phyloP scores from a whole-genome alignment of 2,888 invertebrate genomes.

The Lordiphosa andalusiaca region DNA sequence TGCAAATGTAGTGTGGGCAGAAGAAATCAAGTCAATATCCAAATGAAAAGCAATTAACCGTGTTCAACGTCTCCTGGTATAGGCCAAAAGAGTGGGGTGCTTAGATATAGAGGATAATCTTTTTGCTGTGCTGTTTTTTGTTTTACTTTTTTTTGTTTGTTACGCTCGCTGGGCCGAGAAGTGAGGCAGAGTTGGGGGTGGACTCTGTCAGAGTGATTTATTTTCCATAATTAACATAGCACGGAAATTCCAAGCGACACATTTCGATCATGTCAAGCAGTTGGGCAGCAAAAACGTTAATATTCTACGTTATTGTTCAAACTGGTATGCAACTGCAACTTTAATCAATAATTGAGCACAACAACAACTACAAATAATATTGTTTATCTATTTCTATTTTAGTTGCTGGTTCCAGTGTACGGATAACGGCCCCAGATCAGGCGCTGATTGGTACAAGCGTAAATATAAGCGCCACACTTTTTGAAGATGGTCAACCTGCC shows the following conservation, averaged over 20 bases:
- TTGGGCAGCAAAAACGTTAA: slow-evolving; percentile 26
- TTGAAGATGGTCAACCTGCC: slow-evolving; percentile 61
- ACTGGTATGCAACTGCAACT: slow-evolving; percentile 35
- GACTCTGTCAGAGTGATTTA: slow-evolving; percentile 33
- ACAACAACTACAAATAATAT: slow-evolving; percentile 7
- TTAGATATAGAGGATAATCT: neutral
- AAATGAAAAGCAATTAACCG: slow-evolving; percentile 26
- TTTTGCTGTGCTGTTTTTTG: slow-evolving; percentile 23
- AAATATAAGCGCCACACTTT: slow-evolving; percentile 82
- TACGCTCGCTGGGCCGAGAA: slow-evolving; percentile 27
- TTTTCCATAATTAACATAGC: slow-evolving; percentile 24
- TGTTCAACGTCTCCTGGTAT: slow-evolving; percentile 13
- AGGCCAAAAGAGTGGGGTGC: slow-evolving; percentile 15
- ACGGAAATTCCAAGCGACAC: slow-evolving; percentile 38
- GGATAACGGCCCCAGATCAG: slow-evolving; percentile 84
- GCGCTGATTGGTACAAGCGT: slow-evolving; percentile 87
- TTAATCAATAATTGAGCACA: slow-evolving; percentile 31
- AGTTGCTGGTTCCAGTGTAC: slow-evolving; percentile 77
- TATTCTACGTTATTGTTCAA: slow-evolving; percentile 42
- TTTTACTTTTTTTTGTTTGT: slow-evolving; percentile 40
- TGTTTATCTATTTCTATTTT: slow-evolving; percentile 4
- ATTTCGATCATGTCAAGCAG: slow-evolving; percentile 39
- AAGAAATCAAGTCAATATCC: slow-evolving; percentile 1
- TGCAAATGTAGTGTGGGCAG: slow-evolving; percentile 21
- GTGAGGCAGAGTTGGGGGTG: slow-evolving; percentile 9